These are phyloP conservation scores for Brachionus rubens DNA, from an alignment of 1,140 invertebrate species.

Conservation along the genomic window DNA sequence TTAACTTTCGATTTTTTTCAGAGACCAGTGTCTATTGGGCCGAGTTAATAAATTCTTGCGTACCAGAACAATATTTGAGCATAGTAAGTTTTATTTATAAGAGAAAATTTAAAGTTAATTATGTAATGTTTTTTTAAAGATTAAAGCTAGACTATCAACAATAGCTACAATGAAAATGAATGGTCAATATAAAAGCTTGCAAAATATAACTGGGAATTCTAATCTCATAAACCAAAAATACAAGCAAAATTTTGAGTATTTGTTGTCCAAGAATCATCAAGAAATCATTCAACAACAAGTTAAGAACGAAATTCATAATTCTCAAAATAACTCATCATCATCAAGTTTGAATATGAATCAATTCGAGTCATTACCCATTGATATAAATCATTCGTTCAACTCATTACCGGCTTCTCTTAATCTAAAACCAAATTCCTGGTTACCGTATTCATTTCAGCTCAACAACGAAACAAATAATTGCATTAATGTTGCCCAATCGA, in stretches of 20 bases:
- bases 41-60: conserved; percentile 9
- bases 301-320: not conserved
- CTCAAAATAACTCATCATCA: not conserved
- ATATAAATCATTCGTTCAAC: conserved; percentile 11
- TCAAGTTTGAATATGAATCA: not conserved
- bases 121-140: conserved; percentile 24
- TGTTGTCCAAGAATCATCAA: conserved; percentile 8
- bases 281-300: not conserved
- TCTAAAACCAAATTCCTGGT: conserved; percentile 41
- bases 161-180: not conserved
- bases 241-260: conserved; percentile 26
- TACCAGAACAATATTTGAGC: conserved; percentile 36
- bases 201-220: not conserved
- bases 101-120: not conserved
- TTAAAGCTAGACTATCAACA: conserved; percentile 3
- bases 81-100: not conserved
- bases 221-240: conserved; percentile 1
- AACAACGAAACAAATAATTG: conserved; percentile 18
- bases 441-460: conserved; percentile 29
- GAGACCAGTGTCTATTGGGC: conserved; percentile 30
- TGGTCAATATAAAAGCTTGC: not conserved
- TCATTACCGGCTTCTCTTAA: not conserved
- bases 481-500: not conserved
- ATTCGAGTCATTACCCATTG: not conserved
- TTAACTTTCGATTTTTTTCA: not conserved